These are phyloP conservation scores for Chaenodraco wilsoni DNA, from an alignment of 2,797 vertebrate species.

Conservation along the genomic window DNA sequence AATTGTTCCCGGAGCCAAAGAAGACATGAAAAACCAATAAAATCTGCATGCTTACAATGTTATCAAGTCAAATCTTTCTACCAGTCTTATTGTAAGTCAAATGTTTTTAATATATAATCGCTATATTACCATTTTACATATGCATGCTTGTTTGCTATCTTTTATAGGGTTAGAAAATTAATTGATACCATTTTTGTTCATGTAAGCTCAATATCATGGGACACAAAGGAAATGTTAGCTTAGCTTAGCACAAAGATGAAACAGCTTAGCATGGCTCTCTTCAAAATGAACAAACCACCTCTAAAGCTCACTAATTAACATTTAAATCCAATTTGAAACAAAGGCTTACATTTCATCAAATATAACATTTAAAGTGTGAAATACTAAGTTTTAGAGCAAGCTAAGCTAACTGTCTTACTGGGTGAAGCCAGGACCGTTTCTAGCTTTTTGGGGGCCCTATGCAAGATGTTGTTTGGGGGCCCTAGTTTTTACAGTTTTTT, in stretches of 20 bases:
- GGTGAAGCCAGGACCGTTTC: too few species aligned
- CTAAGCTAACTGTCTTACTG: not conserved
- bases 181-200: not conserved
- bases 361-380: not conserved
- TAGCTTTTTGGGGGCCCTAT: too few species aligned
- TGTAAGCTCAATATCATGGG: not conserved
- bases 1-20: conserved; percentile 30
- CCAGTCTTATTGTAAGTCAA: not conserved
- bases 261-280: not conserved
- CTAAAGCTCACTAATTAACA: not conserved
- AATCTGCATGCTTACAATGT: conserved; percentile 29
- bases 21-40: conserved; percentile 48
- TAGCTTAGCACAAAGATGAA: not conserved
- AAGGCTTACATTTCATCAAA: not conserved
- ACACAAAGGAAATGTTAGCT: not conserved
- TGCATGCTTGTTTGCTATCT: not conserved
- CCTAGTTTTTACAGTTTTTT: too few species aligned
- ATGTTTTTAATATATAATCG: not conserved
- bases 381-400: not conserved
- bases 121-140: not conserved
- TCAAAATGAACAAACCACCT: not conserved
- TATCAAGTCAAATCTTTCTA: conserved; percentile 37
- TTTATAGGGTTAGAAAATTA: not conserved
- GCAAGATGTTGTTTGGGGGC: too few species aligned
- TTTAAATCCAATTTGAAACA: not conserved